Evolutionary conservation across 2,888 invertebrate species (phyloP), one percentile per base, ranked within the genome.

Genomic region (Idaea biselata): DNA sequence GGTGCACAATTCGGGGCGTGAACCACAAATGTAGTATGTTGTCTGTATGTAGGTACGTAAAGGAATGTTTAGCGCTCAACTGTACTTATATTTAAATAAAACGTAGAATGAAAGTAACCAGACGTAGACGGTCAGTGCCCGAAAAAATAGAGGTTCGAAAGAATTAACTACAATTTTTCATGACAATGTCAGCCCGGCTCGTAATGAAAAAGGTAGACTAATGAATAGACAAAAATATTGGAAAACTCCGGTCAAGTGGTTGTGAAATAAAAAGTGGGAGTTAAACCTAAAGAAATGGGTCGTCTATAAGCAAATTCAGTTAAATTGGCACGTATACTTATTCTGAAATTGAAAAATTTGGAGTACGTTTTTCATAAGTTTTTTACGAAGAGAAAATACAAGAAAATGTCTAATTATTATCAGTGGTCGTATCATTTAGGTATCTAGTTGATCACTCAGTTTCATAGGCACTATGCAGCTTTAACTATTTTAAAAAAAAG

Each of bases 71-170:
- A 14, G 14, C 8, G 44, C 11, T 44, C 11, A 2, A 44, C 7
- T 44, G 44, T 44, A 44, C 1, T 2, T 44, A 44, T 44, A 44
- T 7, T 44, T 44, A 11, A 32, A 66, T 62, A 62, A 57, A 57
- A 60, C n/a, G n/a, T n/a, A n/a, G n/a, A n/a, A n/a, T 32, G 60
- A 18, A 61, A 64, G 62, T 62, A 55, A 62, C 71, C 68, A 76
- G 77, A 74, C 74, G 72, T 67, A 76, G 77, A 74, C 74, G 72
- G 75, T 74, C 75, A 69, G 54, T 69, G 77, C 25, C 76, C 76
- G 69, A 63, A 60, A 69, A 76, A 71, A 25, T 25, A 25, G 5
- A 56, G 62, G 67, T 66, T 76, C 72, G 65, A 73, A 78, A 77
- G 76, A 58, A 1, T 25, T 25, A 25, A 25, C 71, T 58, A 32